These are phyloP conservation scores for Passer domesticus DNA, from an alignment of 2,113 vertebrate genomes.

Conservation along the genomic window DNA sequence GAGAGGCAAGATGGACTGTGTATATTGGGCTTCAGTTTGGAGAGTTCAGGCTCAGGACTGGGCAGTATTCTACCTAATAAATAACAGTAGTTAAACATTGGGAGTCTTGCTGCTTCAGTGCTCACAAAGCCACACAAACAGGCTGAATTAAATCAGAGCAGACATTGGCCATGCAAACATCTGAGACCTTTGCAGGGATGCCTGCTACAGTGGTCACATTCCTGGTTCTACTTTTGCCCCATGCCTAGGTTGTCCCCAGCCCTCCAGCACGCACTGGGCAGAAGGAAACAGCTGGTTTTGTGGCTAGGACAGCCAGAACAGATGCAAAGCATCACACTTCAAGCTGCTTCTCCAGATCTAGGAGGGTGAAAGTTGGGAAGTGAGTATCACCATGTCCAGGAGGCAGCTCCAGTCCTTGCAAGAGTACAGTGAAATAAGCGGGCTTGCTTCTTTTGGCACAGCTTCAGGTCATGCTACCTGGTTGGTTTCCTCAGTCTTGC, in stretches of 20 bases:
- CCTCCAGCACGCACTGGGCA: not conserved
- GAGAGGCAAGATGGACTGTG: not conserved
- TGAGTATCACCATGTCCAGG: not conserved
- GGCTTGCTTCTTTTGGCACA: not conserved
- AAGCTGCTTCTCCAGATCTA: not conserved
- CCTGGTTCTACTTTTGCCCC: not conserved
- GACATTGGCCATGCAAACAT: not conserved
- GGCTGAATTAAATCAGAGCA: not conserved
- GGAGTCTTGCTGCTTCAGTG: not conserved
- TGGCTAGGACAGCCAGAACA: not conserved
- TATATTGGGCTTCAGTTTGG: not conserved
- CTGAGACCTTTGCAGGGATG: not conserved
- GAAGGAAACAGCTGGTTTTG: not conserved
- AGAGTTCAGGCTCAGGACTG: conserved; percentile 5
- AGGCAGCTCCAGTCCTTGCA: not conserved
- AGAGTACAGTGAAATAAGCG: not conserved
- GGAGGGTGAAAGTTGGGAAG: not conserved
- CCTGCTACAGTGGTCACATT: not conserved
- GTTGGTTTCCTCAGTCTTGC: not conserved
- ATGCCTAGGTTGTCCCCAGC: not conserved
- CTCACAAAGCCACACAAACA: not conserved
- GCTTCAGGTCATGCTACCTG: not conserved
- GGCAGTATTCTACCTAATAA: conserved; percentile 21
- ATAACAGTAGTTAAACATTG: not conserved
- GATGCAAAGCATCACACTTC: not conserved